A percentile compares a stretch with the other conserved stretches of the same genome.
Evolutionary conservation across 2,113 vertebrate species (phyloP).

Genomic region (Gymnorhina tibicen): DNA sequence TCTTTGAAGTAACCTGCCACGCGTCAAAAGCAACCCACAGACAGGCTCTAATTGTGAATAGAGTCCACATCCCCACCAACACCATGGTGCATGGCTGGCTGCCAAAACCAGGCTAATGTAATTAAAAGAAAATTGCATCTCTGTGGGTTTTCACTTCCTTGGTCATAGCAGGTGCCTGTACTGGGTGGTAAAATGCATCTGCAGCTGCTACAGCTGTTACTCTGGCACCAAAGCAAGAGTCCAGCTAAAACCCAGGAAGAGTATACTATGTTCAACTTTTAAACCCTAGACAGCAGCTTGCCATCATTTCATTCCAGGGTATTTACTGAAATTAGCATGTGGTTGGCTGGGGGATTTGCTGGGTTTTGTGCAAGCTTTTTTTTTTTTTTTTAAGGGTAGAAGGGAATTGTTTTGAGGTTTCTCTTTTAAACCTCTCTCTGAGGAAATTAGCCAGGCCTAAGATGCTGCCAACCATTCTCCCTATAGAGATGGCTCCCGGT

Average conservation of each 20-base stretch:
- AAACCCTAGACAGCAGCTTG: background rate
- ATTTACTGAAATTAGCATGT: constrained; percentile 54
- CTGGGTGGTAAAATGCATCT: constrained; percentile 48
- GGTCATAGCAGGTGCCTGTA: constrained; percentile 52
- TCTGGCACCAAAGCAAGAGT: constrained; percentile 36
- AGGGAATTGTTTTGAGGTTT: background rate
- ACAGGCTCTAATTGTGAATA: background rate
- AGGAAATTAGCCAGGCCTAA: background rate
- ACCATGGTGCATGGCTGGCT: background rate
- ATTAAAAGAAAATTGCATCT: constrained; percentile 64
- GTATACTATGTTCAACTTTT: constrained; percentile 37
- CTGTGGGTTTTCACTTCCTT: constrained; percentile 59
- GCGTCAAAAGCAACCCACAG: background rate
- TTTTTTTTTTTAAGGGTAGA: background rate
- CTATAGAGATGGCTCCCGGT: background rate
- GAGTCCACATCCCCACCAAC: constrained; percentile 1
- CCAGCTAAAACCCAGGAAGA: constrained; percentile 49
- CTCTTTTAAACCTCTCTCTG: background rate
- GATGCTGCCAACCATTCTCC: constrained; percentile 6
- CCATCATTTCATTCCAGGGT: constrained; percentile 21
- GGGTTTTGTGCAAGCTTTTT: background rate
- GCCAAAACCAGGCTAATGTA: constrained; percentile 41
- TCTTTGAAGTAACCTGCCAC: constrained; percentile 1
- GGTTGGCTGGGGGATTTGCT: background rate
- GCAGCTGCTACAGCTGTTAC: constrained; percentile 71